A percentile compares a stretch with the other conserved stretches of the same genome.
Evolutionary conservation across 2,888 invertebrate genomes (phyloP).

Genomic region (Kuschelorhynchus macadamiae): DNA sequence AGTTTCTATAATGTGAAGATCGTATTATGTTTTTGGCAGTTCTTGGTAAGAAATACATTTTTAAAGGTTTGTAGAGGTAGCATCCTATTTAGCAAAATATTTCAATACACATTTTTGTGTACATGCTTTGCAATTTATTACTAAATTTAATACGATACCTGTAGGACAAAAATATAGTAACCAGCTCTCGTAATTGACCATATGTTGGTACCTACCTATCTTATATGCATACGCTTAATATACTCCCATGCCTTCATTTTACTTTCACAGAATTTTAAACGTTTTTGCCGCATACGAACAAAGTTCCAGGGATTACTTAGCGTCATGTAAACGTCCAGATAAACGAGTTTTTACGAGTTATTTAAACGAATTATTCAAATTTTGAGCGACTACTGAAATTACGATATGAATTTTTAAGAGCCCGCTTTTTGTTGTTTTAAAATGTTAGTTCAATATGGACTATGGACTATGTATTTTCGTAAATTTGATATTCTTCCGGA

Average conservation of each 20-base stretch:
- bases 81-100: no score
- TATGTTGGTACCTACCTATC: no score
- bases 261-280: conserved; percentile 33
- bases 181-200: no score
- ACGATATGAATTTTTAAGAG: conserved; percentile 27
- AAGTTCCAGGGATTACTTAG: conserved; percentile 34
- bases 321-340: conserved; percentile 46
- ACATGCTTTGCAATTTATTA: no score
- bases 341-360: conserved; percentile 37
- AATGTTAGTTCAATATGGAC: no score
- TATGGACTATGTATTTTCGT: neutral
- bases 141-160: no score
- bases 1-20: no score
- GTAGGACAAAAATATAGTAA: no score
- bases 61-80: no score
- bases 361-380: conserved; percentile 38
- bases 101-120: no score
- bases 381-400: conserved; percentile 38
- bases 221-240: neutral
- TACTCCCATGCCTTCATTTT: conserved; percentile 9
- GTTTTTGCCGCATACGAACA: conserved; percentile 18
- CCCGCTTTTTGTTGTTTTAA: conserved; percentile 11
- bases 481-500: conserved; percentile 7
- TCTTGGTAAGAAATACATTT: no score
- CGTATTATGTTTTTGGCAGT: no score